These are phyloP conservation scores for Octonoba sinensis DNA, from an alignment of 2,888 invertebrate species.

Conservation along the genomic window DNA sequence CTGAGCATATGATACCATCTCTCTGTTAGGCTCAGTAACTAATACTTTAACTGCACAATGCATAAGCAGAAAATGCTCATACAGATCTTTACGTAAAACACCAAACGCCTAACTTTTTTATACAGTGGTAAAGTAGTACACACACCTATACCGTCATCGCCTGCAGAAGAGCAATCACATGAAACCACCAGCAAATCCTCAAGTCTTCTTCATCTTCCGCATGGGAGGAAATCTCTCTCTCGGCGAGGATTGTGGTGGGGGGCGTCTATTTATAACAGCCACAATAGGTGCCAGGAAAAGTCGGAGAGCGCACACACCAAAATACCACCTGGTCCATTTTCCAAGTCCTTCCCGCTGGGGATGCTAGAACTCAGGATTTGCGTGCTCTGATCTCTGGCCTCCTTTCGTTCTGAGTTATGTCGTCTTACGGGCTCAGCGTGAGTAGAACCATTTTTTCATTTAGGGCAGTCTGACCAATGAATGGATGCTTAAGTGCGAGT, in stretches of 20 bases:
- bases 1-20: no score
- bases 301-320: conserved; percentile 27
- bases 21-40: no score
- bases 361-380: conserved; percentile 12
- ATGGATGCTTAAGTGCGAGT: no score
- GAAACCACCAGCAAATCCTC: conserved; percentile 1
- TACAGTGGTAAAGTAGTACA: no score
- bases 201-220: background rate
- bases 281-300: conserved; percentile 59
- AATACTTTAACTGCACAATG: no score
- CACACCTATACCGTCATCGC: no score
- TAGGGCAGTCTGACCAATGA: background rate
- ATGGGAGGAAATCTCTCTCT: background rate
- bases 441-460: conserved; percentile 20
- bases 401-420: conserved; percentile 29
- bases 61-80: no score
- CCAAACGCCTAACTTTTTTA: no score
- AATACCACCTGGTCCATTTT: conserved; percentile 60
- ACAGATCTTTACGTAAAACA: no score
- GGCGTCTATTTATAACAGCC: conserved; percentile 52
- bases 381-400: conserved; percentile 1
- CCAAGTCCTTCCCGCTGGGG: conserved; percentile 20
- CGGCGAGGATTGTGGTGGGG: conserved; percentile 5
- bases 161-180: no score
- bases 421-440: conserved; percentile 52